Conservation (phyloP, 2,888 invertebrate species). For the Neoitamus cyanurus region DNA sequence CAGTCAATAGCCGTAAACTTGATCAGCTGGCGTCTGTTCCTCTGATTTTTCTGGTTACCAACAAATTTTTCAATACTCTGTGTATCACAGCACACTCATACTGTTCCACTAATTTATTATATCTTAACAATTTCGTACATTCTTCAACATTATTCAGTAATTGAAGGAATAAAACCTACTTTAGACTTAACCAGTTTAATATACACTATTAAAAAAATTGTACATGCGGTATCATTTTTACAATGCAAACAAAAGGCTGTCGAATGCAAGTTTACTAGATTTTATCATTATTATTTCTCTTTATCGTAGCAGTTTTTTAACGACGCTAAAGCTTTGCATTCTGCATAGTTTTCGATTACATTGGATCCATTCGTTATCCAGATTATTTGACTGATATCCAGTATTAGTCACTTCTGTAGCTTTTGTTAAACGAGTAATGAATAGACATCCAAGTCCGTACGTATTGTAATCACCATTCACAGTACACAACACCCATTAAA, state of each 20-base stretch:
- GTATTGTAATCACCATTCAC: background rate
- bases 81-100: background rate
- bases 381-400: constrained; percentile 41
- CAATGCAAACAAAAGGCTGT: constrained; percentile 41
- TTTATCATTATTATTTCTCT: background rate
- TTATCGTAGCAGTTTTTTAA: constrained; percentile 12
- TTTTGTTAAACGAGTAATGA: constrained; percentile 2
- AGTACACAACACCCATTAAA: constrained; percentile 46
- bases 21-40: background rate
- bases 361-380: constrained; percentile 26
- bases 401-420: constrained; percentile 42
- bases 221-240: constrained; percentile 43
- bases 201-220: constrained; percentile 46
- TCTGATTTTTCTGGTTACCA: background rate
- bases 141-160: background rate
- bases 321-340: constrained; percentile 29
- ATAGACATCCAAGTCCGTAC: background rate
- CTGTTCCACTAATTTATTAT: constrained; percentile 11
- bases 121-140: constrained; percentile 18
- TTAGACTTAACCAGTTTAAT: constrained; percentile 44
- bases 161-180: constrained; percentile 26
- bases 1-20: background rate
- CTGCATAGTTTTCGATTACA: constrained; percentile 23
- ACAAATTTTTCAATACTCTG: background rate
- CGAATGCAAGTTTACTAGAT: constrained; percentile 11